Base-by-base conservation (phyloP, 2,113 vertebrate species). In the Silurus glanis region DNA sequence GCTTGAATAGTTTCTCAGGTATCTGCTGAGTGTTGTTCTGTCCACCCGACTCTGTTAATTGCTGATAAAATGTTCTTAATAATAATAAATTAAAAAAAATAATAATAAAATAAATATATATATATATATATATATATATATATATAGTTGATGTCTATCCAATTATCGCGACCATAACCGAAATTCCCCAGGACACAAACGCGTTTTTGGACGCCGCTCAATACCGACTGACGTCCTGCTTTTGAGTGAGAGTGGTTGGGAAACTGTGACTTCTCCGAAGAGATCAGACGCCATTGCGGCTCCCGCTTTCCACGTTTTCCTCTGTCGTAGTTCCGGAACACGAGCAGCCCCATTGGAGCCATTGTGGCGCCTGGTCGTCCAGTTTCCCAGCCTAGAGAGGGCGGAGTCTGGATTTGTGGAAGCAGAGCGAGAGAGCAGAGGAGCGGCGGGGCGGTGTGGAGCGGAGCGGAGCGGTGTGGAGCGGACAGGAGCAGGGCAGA, bases 361-460 rank as follows among this genome's bases (percentile, higher is more conserved):
- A 91, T 91, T 87, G 94, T 95, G 95, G 94, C 89, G 91, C 90
- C 58, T 76, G 47, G 67, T 19, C 79, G 76, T 59, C 28, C 92
- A 93, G 95, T 93, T 95, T 94, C 94, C 84, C 93, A 94, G 93
- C 84, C 83, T 74, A 61, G 83, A 85, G 92, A 91, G 86, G 95
- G 94, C 90, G 95, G 94, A 93, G 95, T 89, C 86, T 90, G 85
- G 80, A 71, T 89, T 92, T 92, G 91, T 93, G 91, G 90, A 92
- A 91, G 91, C 93, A 90, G 90, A 85, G 85, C 86, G 81, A 86
- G 82, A 87, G 72, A 86, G 86, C 93, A 90, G 90, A 85, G 85
- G 85, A 85, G 86, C 71, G 76, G 80, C 82, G 83, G 91, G 87
- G 81, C 83, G 19, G 69, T 92, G 72, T 76, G 47, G 61, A 89